Evolutionary conservation across 92 coral and sea anemone species (phyloP), one percentile per base, ranked within the genome.

Genomic region (Galaxea fascicularis): DNA sequence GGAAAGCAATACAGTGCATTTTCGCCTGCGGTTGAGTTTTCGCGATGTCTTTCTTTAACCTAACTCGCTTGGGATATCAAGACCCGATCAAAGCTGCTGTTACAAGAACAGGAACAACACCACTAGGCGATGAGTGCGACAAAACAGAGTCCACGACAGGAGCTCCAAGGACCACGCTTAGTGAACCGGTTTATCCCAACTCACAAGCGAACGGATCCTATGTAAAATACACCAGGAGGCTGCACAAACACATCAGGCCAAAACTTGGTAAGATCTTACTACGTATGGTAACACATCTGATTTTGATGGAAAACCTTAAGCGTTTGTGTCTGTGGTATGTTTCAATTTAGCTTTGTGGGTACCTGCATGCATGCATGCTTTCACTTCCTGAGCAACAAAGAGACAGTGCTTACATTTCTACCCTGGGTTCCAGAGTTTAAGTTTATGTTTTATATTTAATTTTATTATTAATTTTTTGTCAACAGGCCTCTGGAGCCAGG

Each of bases 121-220:
- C 83, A 28, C 58, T 70, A 59, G 53, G 66, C 11, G 69, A 75
- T 11, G 58, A 65, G 28, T n/a, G 52, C 10, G 87, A 27, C 4
- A 63, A 74, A 16, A 73, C 62, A 20, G 53, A 52, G 51, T 65
- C 81, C 18, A 73, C 66, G 1, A 83, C 90, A 30, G 93, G 69
- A 29, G 78, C 79, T 12, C 87, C 84, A 44, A 86, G 94, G 68
- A 82, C 95, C 12, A 71, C 91, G 49, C 76, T 90, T 4, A 92
- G 88, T 49, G 95, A 92, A 53, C 93, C 95, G 3, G 97, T 93
- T 10, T 89, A 90, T 56, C 98, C 98, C 28, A 97, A 97, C 93
- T 97, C 99, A 17, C 95, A 94, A 77, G 98, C 99, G 22, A 93
- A 91, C 65, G 98, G 99, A 25, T 97, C 99, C 21, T 80, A 97